A percentile compares a stretch with the other conserved stretches of the same genome.
These are phyloP conservation scores for Aleiodes sp. DNA, from an alignment of 1,140 invertebrate species.

Conservation along the genomic window DNA sequence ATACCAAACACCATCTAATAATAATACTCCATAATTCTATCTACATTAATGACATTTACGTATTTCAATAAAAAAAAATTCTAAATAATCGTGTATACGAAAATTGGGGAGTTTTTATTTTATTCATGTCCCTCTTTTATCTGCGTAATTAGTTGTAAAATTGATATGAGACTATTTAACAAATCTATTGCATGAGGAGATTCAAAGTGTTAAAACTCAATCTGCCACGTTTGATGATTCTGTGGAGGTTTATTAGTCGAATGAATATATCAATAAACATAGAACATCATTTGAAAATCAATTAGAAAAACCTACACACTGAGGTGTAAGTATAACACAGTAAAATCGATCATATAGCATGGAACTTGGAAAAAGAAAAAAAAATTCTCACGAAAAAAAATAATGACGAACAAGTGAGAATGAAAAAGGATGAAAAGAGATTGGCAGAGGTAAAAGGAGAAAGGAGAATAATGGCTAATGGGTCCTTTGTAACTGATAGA, in stretches of 20 bases:
- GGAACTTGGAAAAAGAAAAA: not conserved
- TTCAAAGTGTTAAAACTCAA: not conserved
- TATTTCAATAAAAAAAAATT: too few species aligned
- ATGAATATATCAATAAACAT: too few species aligned
- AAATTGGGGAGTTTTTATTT: too few species aligned
- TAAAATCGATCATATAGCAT: constrained; percentile 9
- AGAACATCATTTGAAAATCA: constrained; percentile 24
- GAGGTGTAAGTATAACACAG: constrained; percentile 13
- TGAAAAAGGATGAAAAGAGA: not conserved
- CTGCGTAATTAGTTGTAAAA: too few species aligned
- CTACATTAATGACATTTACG: not conserved
- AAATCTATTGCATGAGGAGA: too few species aligned
- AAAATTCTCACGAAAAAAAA: not conserved
- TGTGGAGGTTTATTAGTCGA: not conserved
- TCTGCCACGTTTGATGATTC: not conserved
- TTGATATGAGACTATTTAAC: too few species aligned
- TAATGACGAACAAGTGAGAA: constrained; percentile 10
- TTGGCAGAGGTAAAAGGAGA: not conserved
- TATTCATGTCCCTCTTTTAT: too few species aligned
- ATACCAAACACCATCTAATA: not conserved
- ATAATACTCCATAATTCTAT: not conserved
- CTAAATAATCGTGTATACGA: too few species aligned
- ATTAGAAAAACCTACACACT: constrained; percentile 20
- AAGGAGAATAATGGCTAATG: constrained; percentile 12
- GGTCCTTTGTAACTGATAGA: constrained; percentile 14